A percentile compares a stretch with the other conserved stretches of the same genome.
Conservation (phyloP, 2,113 vertebrate genomes). For the Gila orcuttii region DNA sequence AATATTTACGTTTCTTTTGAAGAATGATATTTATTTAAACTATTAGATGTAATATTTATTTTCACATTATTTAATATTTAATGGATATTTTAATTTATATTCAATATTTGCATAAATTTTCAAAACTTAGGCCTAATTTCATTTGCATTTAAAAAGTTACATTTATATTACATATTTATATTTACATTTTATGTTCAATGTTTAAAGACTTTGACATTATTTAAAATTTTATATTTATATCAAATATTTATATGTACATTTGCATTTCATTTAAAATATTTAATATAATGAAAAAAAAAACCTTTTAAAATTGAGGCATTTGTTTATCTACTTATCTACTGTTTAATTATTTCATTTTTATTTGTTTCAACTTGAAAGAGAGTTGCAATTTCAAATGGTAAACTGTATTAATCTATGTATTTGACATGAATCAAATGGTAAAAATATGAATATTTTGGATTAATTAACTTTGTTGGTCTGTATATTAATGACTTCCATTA, state of each 20-base stretch:
- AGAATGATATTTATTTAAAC: background rate
- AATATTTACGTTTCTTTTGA: background rate
- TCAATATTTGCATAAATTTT: background rate
- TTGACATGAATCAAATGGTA: background rate
- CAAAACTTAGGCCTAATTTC: background rate
- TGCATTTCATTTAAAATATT: background rate
- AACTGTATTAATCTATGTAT: background rate
- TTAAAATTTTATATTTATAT: background rate
- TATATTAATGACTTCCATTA: background rate
- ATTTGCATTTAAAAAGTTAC: background rate
- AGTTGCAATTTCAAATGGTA: background rate
- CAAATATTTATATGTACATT: background rate
- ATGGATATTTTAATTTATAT: background rate
- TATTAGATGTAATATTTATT: background rate
- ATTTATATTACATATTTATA: background rate
- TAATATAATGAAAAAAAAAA: background rate
- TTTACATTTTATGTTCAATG: background rate
- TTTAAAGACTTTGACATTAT: background rate
- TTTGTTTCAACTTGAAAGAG: background rate
- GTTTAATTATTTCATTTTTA: background rate
- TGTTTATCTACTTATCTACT: background rate
- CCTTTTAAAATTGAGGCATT: background rate
- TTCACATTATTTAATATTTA: background rate
- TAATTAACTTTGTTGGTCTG: background rate
- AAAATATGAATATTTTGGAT: background rate